phyloP scores from a whole-genome alignment of 2,113 vertebrate genomes.

The Melanostigma gelatinosum region DNA sequence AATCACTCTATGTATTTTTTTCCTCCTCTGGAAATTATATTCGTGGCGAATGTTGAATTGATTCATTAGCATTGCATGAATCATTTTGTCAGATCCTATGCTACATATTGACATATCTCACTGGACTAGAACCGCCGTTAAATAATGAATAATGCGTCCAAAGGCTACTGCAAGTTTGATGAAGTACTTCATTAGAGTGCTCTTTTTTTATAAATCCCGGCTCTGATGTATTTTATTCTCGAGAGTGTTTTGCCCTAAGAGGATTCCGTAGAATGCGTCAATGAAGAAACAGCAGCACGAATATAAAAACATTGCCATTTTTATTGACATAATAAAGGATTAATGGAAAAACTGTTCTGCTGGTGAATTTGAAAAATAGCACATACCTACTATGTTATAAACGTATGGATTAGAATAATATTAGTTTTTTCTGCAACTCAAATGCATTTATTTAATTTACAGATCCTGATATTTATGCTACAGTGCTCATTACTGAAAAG shows the following conservation, averaged over 20 bases:
- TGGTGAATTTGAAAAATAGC: constrained; percentile 19
- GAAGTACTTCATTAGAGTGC: constrained; percentile 68
- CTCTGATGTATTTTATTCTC: constrained; percentile 56
- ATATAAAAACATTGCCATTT: constrained; percentile 48
- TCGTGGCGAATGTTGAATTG: constrained; percentile 58
- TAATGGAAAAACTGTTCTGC: constrained; percentile 16
- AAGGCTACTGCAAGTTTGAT: constrained; percentile 54
- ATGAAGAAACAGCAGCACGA: constrained; percentile 24
- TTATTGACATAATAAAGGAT: constrained; percentile 46
- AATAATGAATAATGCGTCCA: constrained; percentile 73
- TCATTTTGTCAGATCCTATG: constrained; percentile 70
- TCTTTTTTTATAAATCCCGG: constrained; percentile 71
- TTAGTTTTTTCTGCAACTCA: constrained; percentile 14
- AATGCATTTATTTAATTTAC: constrained; percentile 37
- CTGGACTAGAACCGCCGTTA: constrained; percentile 61
- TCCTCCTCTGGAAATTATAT: constrained; percentile 59
- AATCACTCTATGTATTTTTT: constrained; percentile 31
- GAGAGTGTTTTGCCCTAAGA: constrained; percentile 33
- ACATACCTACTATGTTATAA: constrained; percentile 14
- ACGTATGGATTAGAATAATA: constrained; percentile 35
- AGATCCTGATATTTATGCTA: constrained; percentile 40
- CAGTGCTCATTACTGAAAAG: constrained; percentile 21
- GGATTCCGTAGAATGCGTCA: constrained; percentile 63
- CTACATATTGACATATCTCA: constrained; percentile 68
- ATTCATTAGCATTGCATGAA: constrained; percentile 73